Percentiles rank a stretch among this genome's conserved stretches.
These are phyloP conservation scores for Anorthoa munda DNA, from an alignment of 2,888 invertebrate species.

Conservation along the genomic window DNA sequence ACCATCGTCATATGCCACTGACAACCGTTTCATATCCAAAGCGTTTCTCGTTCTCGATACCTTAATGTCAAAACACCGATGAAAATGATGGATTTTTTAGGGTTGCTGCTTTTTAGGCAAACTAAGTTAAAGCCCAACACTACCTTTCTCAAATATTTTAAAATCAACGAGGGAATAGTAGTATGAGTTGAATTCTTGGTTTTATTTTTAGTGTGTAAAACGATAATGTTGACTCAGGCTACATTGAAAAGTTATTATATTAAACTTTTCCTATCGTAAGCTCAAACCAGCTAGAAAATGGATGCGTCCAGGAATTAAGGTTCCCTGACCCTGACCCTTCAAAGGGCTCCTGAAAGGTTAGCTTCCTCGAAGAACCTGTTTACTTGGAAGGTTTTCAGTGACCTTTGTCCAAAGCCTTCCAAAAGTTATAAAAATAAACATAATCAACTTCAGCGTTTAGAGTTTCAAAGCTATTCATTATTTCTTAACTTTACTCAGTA, in stretches of 20 bases:
- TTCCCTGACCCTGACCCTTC: neutral
- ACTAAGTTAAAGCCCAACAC: too few species aligned
- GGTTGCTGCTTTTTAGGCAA: too few species aligned
- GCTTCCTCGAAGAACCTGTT: neutral
- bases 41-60: too few species aligned
- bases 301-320: neutral
- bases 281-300: neutral
- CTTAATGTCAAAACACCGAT: too few species aligned
- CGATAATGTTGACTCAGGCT: neutral
- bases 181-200: too few species aligned
- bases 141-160: too few species aligned
- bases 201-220: too few species aligned
- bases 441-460: neutral
- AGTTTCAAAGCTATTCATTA: constrained; percentile 8
- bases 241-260: neutral
- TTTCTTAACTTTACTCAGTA: neutral
- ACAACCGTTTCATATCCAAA: too few species aligned
- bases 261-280: too few species aligned
- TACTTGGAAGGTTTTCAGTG: neutral
- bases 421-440: neutral
- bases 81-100: too few species aligned
- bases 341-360: neutral
- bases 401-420: neutral
- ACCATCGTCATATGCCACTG: too few species aligned
- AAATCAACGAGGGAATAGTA: too few species aligned